Base-by-base conservation (phyloP, 1,140 invertebrate genomes). In the Zaprionus ghesquierei region DNA sequence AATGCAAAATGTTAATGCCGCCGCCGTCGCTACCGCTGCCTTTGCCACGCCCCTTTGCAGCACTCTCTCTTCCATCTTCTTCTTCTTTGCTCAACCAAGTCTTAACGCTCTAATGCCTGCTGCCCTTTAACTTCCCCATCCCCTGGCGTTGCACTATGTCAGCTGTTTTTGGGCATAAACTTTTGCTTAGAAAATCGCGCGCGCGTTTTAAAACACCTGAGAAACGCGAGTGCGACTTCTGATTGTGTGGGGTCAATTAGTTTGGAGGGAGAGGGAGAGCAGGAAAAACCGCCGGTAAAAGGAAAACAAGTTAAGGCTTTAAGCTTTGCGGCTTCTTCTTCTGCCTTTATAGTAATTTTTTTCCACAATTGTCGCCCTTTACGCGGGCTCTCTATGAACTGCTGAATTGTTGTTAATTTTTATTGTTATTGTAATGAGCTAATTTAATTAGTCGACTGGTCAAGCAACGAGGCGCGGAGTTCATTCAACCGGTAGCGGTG, bases 41-140 rank as follows among this genome's bases (percentile, higher is more conserved):
- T n/a, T 3, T 27, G n/a, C 25, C 29, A 18, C 33, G 2, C 62
- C 58, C 51, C 10, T 46, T 22, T 20, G 3, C 35, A 6, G 2
- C n/a, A 13, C 55, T 25, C 20, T 8, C 31, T 58, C 50, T 49
- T n/a, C 2, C 35, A 13, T 13, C 13, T 38, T 18, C 44, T 38
- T 12, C 49, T 59, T 13, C 25, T 44, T 51, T 35, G 54, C n/a
- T n/a, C n/a, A n/a, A n/a, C n/a, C n/a, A n/a, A n/a, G n/a, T 22
- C 79, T 82, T 77, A 82, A 89, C 86, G 84, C 73, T 89, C 80
- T 68, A 86, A 69, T 87, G 79, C 79, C 66, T 75, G 59, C 60
- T 66, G 66, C 25, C 58, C 71, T 50, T n/a, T 22, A n/a, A n/a
- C n/a, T n/a, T n/a, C n/a, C n/a, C n/a, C n/a, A n/a, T n/a, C n/a